Evolutionary conservation across 1,140 invertebrate genomes (phyloP).

Genomic region (Coelopa frigida): DNA sequence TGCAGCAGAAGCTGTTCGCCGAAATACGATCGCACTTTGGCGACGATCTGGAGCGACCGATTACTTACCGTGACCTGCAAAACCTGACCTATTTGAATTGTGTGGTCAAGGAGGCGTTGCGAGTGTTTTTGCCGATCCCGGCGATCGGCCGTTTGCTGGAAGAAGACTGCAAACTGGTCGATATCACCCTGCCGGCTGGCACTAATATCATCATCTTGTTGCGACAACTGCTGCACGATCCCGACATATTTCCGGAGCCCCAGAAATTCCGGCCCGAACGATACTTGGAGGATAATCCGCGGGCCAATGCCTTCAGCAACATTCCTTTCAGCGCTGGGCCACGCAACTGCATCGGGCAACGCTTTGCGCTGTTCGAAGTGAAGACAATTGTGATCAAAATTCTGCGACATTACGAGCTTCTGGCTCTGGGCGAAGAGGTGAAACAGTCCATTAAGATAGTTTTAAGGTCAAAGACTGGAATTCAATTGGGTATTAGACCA

Average conservation of each 20-base stretch:
- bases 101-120: constrained; percentile 52
- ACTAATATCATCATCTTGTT: constrained; percentile 43
- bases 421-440: constrained; percentile 22
- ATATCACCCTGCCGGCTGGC: constrained; percentile 32
- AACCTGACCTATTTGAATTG: constrained; percentile 54
- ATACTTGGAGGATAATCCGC: constrained; percentile 6
- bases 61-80: constrained; percentile 47
- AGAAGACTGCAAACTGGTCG: constrained; percentile 45
- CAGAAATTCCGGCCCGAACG: constrained; percentile 56
- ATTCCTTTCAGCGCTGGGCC: constrained; percentile 68
- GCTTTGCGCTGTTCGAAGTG: constrained; percentile 42
- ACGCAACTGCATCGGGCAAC: constrained; percentile 64
- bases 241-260: constrained; percentile 22
- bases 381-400: constrained; percentile 41
- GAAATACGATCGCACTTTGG: constrained; percentile 52
- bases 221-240: constrained; percentile 35
- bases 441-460: constrained; percentile 32
- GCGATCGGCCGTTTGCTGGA: constrained; percentile 49
- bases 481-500: constrained; percentile 22
- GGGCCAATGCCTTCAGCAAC: constrained; percentile 24
- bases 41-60: constrained; percentile 27
- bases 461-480: constrained; percentile 25
- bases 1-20: constrained; percentile 50
- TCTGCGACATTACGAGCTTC: constrained; percentile 31
- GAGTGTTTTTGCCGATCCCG: constrained; percentile 56